These are phyloP conservation scores for Sebastes steindachneri DNA, from an alignment of 2,797 vertebrate species.

Conservation along the genomic window DNA sequence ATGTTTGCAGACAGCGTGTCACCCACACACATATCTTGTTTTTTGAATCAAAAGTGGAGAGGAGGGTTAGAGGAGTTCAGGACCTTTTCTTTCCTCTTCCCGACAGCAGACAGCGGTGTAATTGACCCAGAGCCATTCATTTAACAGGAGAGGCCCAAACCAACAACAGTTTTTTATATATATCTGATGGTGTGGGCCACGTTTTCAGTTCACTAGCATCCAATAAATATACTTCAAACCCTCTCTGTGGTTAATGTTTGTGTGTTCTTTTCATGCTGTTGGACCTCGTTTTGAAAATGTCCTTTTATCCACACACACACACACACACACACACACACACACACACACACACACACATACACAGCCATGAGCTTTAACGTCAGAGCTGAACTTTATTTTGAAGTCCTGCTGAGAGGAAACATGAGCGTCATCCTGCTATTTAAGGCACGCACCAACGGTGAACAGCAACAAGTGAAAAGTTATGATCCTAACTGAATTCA, in stretches of 20 bases:
- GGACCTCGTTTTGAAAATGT: background rate
- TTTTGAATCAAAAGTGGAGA: background rate
- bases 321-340: background rate
- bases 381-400: conserved; percentile 3
- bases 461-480: background rate
- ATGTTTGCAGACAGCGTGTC: background rate
- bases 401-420: conserved; percentile 6
- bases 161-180: background rate
- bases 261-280: background rate
- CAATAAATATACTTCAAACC: background rate
- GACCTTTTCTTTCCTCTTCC: background rate
- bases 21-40: background rate
- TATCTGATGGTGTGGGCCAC: background rate
- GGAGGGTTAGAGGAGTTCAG: background rate
- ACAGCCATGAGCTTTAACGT: background rate
- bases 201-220: background rate
- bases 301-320: background rate
- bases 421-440: background rate
- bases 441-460: background rate
- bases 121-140: background rate
- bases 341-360: background rate
- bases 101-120: background rate
- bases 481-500: background rate
- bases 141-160: background rate
- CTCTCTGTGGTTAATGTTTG: background rate